A percentile compares a stretch with the other conserved stretches of the same genome.
phyloP scores from a whole-genome alignment of 2,113 vertebrate genomes.

The Epinephelus lanceolatus region DNA sequence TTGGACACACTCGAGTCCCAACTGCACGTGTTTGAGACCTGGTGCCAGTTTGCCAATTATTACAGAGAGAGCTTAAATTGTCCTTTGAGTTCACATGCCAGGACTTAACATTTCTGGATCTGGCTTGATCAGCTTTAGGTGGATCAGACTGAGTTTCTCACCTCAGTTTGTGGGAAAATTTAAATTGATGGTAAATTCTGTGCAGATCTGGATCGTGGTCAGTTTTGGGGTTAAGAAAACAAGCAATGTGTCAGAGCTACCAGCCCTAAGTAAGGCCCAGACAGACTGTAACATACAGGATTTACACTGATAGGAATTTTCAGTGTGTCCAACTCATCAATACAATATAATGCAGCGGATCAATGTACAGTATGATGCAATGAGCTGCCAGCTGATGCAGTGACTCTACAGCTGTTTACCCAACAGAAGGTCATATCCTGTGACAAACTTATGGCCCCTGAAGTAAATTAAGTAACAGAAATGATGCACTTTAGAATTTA shows the following conservation, averaged over 20 bases:
- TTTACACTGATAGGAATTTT: not conserved
- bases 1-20: not conserved
- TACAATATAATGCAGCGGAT: too few relatives aligned
- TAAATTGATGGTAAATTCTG: not conserved
- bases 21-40: not conserved
- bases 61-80: slow-evolving; percentile 5
- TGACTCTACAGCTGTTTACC: not conserved
- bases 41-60: not conserved
- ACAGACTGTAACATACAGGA: too few relatives aligned
- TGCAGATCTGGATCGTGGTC: not conserved
- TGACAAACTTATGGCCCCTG: too few relatives aligned
- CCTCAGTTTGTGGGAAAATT: not conserved
- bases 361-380: not conserved
- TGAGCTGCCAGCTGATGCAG: too few relatives aligned
- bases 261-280: not conserved
- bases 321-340: not conserved
- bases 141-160: not conserved
- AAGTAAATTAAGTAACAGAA: not conserved
- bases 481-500: too few relatives aligned
- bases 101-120: slow-evolving; percentile 10
- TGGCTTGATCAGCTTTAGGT: slow-evolving; percentile 13
- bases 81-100: slow-evolving; percentile 17
- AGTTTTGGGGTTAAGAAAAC: not conserved
- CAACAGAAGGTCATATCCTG: too few relatives aligned
- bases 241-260: not conserved